Evolutionary conservation across 2,113 vertebrate species (phyloP).

Genomic region (Chaetura pelagica): DNA sequence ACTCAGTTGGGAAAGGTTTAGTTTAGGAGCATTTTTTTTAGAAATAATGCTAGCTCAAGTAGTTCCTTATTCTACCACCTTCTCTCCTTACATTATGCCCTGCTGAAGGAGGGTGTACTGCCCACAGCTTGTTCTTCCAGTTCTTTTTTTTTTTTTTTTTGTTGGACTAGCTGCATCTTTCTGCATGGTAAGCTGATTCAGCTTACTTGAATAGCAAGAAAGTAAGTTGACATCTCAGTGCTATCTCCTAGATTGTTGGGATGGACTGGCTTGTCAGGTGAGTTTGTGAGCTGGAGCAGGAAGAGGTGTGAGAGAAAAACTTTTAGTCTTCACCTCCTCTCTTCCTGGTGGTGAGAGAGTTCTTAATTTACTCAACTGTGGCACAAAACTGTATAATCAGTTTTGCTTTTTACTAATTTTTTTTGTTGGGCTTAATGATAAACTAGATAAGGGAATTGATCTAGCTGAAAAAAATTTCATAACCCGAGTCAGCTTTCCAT

Average conservation of each 20-base stretch:
- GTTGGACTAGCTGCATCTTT: not conserved
- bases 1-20: not conserved
- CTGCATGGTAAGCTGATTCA: not conserved
- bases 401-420: not conserved
- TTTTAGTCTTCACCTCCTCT: not conserved
- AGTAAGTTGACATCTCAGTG: not conserved
- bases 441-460: constrained; percentile 3
- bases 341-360: not conserved
- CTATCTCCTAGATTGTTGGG: not conserved
- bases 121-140: not conserved
- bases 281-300: not conserved
- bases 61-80: not conserved
- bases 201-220: not conserved
- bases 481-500: not conserved
- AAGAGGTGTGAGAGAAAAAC: not conserved
- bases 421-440: not conserved
- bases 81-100: not conserved
- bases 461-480: not conserved
- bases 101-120: not conserved
- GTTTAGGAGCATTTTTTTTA: not conserved
- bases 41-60: not conserved
- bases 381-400: not conserved
- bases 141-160: not conserved
- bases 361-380: not conserved
- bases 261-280: not conserved